Percentiles rank a stretch among this genome's conserved stretches.
These are phyloP conservation scores for Styela plicata DNA, from an alignment of 23 tunicate species.

Conservation along the genomic window DNA sequence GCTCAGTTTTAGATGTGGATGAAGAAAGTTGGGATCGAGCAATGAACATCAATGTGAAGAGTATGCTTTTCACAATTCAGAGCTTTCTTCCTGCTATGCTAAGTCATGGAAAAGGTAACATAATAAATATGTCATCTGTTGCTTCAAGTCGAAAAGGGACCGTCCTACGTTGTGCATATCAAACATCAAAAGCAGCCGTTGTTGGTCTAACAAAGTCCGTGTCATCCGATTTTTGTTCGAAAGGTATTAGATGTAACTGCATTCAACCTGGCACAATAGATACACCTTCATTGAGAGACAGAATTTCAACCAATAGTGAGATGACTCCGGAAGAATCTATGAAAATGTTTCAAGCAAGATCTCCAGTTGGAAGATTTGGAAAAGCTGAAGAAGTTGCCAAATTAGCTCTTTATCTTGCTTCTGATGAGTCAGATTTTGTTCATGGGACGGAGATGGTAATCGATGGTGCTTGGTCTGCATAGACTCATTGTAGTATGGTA, in stretches of 20 bases:
- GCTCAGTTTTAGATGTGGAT: conserved; percentile 66
- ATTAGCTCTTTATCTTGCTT: conserved; percentile 92
- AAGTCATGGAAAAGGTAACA: conserved; percentile 61
- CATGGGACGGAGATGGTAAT: conserved; percentile 98
- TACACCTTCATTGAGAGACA: conserved; percentile 77
- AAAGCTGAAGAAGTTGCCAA: conserved; percentile 86
- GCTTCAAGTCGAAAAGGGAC: conserved; percentile 80
- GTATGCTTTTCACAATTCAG: conserved; percentile 67
- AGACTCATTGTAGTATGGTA: not conserved
- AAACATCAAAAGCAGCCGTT: conserved; percentile 94
- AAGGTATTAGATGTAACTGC: conserved; percentile 89
- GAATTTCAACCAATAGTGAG: conserved; percentile 42
- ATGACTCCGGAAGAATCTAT: conserved; percentile 50
- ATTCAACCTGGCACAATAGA: conserved; percentile 95
- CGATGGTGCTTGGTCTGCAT: conserved; percentile 96
- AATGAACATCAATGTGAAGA: conserved; percentile 89
- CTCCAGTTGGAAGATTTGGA: conserved; percentile 85
- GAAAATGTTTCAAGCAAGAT: conserved; percentile 82
- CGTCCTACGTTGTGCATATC: conserved; percentile 69
- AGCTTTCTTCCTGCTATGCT: conserved; percentile 86
- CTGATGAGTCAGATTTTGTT: conserved; percentile 80
- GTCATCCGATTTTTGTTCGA: conserved; percentile 85
- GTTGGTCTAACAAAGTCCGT: conserved; percentile 89
- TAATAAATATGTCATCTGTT: conserved; percentile 99
- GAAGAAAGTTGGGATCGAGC: conserved; percentile 70